Base-by-base conservation (phyloP, 2,113 vertebrate genomes). In the Asarcornis scutulata region DNA sequence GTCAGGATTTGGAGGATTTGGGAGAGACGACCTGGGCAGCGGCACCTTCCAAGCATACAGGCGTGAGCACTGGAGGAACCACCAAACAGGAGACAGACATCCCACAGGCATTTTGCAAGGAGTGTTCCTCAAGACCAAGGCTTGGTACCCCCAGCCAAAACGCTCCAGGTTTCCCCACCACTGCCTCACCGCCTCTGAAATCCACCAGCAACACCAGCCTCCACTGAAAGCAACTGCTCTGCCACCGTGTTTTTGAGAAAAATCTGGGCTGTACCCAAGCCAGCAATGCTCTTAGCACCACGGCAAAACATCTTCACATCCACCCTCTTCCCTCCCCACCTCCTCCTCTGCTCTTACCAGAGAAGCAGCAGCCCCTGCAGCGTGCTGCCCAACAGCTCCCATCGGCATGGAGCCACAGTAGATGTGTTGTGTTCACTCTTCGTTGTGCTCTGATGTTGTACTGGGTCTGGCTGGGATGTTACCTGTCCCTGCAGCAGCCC, bases 341-440 rank as follows among this genome's bases (percentile, higher is more conserved):
- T 31, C 17, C 7, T 48, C 4, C 13, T 44, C 6, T 31, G 4
- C 16, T 38, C 53, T 22, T 5, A 12, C n/a, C 25, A 26, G 50
- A 62, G 36, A 63, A 0, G 9, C 2, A 0, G 5, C 60, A 32
- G 38, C 25, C 26, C 3, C n/a, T 2, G 1, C 67, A 42, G 15
- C 17, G 31, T 34, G 26, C 46, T 53, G 62, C 21, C 48, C 62
- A 18, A 14, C 0, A 6, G 20, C 25, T 13, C 52, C 6, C 4
- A 3, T 25, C 16, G 18, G 48, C 17, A 5, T 0, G 11, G 38
- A 75, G 46, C 23, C 48, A 18, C 4, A 20, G 55, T 0, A 18
- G n/a, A 48, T 0, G 2, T 1, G 8, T 1, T 0, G 2, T 1
- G 8, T 1, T 10, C 64, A 38, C 17, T 1, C 36, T 9, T 5